phyloP scores from a whole-genome alignment of 2,797 vertebrate species.

The Poecilia wingei region DNA sequence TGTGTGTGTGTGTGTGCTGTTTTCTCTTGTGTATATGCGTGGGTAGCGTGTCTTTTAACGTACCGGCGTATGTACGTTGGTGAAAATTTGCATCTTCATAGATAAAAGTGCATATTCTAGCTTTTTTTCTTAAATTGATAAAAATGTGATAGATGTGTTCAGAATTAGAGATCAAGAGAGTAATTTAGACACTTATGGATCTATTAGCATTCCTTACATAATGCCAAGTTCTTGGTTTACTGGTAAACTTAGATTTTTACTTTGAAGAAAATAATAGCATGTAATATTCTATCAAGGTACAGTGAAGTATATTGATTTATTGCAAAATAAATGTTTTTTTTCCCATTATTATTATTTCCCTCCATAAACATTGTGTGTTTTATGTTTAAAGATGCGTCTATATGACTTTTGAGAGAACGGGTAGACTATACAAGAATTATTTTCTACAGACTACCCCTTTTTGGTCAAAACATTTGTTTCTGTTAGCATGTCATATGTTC shows the following conservation, averaged over 20 bases:
- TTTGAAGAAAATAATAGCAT: too few species aligned
- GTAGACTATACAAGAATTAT: too few species aligned
- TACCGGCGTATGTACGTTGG: conserved; percentile 1
- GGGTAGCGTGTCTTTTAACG: conserved; percentile 6
- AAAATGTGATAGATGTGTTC: background rate
- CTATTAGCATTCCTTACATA: background rate
- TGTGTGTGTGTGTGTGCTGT: conserved; percentile 1
- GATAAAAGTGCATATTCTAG: background rate
- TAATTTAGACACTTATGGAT: background rate
- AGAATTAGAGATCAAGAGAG: background rate
- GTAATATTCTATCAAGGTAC: too few species aligned
- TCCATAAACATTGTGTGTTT: too few species aligned
- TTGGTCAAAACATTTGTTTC: too few species aligned
- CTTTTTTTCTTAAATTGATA: background rate
- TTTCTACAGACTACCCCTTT: too few species aligned
- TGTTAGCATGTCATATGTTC: too few species aligned
- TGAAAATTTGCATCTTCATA: conserved; percentile 5
- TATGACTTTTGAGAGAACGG: too few species aligned
- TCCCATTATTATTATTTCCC: too few species aligned
- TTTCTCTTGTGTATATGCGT: conserved; percentile 17
- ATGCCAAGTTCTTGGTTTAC: background rate
- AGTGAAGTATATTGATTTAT: too few species aligned
- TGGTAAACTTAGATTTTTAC: background rate
- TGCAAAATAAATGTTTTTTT: too few species aligned
- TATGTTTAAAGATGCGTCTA: too few species aligned